Conservation (phyloP, 2,888 invertebrate species). For the Hemaris fuciformis region DNA sequence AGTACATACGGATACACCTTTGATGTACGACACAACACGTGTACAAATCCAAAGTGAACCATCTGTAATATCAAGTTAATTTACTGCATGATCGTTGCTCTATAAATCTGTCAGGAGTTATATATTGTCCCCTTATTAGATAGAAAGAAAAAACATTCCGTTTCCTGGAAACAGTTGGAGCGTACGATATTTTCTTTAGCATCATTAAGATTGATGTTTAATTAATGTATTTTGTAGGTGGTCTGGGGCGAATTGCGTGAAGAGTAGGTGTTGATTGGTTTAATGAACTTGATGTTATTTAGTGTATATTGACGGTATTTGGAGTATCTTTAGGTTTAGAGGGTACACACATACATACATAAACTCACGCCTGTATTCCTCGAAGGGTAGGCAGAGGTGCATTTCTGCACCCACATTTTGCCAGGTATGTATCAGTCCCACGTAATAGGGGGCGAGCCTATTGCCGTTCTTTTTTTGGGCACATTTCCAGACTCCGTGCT, state of each 20-base stretch:
- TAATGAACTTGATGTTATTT: background rate
- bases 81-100: constrained; percentile 22
- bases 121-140: constrained; percentile 21
- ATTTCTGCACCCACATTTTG: too few relatives aligned
- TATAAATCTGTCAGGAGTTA: constrained; percentile 35
- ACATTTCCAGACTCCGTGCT: too few relatives aligned
- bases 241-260: background rate
- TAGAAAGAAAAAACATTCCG: constrained; percentile 11
- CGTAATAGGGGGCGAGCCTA: too few relatives aligned
- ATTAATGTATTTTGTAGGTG: background rate
- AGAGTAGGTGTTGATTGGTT: background rate
- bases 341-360: too few relatives aligned
- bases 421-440: too few relatives aligned
- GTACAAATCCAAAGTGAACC: constrained; percentile 23
- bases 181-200: background rate
- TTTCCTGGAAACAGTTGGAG: background rate
- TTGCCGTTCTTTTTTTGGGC: too few relatives aligned
- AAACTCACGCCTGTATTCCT: too few relatives aligned
- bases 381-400: too few relatives aligned
- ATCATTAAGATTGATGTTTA: background rate
- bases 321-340: background rate
- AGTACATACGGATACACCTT: too few relatives aligned
- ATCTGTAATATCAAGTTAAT: constrained; percentile 30
- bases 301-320: background rate
- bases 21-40: background rate